Evolutionary conservation across 35 echinoderm and acorn worm genomes (phyloP), one percentile per base, ranked within the genome.

Genomic region (Amphiura filiformis): DNA sequence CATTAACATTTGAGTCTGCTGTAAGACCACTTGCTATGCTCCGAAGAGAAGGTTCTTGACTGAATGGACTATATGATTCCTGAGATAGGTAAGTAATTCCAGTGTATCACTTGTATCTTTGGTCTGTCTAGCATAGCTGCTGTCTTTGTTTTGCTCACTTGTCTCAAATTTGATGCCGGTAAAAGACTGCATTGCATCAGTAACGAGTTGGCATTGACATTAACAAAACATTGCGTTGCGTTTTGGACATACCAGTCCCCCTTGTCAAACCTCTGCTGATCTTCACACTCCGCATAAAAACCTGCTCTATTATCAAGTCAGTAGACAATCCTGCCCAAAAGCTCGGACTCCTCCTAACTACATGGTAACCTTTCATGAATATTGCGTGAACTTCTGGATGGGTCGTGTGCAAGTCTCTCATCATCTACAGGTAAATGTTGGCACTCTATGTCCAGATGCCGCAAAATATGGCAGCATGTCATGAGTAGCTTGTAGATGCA

Each of bases 111-210:
- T 61, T 0, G 37, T 28, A 61, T 91, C 89, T 39, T 56, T 84
- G 11, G 0, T 37, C 49, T 86, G 77, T 17, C 83, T 56, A 36
- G 83, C 18, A 86, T 18, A 57, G 78, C 83, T 56, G 22, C 76
- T 39, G 37, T 91, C 81, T 39, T 90, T 86, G 89, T 89, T n/a
- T 75, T 89, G 94, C 17, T 81, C 76, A 39, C 94, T 87, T 86
- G 31, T 88, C 91, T 12, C 9, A 1, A 39, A 31, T 80, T 34
- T 34, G 13, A 85, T 77, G 14, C 38, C 31, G 44, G 89, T 92
- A 5, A 92, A 26, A 15, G 88, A 70, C 75, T 96, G 94, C 84
- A 96, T 92, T 15, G 94, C 90, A 35, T 78, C 40, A 37, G 88
- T 96, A 22, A 96, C 61, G 61, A 70, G 61, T 23, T 15, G 61